A percentile compares a stretch with the other conserved stretches of the same genome.
Conservation (phyloP, 1,140 invertebrate species). For the Archivesica marissinica region DNA sequence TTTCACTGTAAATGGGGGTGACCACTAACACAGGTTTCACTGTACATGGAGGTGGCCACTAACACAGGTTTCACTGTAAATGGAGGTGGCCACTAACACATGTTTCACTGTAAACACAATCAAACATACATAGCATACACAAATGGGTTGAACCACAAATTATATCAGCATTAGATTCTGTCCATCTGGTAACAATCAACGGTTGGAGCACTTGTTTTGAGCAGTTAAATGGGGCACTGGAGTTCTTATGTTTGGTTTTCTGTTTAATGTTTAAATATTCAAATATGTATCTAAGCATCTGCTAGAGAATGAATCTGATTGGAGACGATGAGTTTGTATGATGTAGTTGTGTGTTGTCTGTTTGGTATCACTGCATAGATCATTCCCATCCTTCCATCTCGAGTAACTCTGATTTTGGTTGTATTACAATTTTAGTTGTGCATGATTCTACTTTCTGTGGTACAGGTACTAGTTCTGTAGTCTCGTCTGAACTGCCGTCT, state of each 20-base stretch:
- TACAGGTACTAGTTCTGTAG: slow-evolving; percentile 45
- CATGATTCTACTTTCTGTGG: slow-evolving; percentile 31
- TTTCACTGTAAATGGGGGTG: too few species aligned
- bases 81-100: too few species aligned
- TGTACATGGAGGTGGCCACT: too few species aligned
- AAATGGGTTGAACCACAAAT: too few species aligned
- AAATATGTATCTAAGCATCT: not conserved
- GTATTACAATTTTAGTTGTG: slow-evolving; percentile 15
- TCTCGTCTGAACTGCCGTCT: slow-evolving; percentile 6
- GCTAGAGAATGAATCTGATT: not conserved
- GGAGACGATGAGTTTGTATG: too few species aligned
- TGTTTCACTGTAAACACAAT: too few species aligned
- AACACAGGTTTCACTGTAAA: too few species aligned
- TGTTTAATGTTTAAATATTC: not conserved
- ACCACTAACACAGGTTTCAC: too few species aligned
- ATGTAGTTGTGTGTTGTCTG: not conserved
- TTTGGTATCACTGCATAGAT: not conserved
- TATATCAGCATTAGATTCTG: too few species aligned
- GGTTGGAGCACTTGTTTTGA: too few species aligned
- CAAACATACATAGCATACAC: too few species aligned
- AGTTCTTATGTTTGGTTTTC: not conserved
- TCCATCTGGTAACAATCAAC: too few species aligned
- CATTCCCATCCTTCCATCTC: not conserved
- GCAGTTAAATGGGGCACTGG: not conserved
- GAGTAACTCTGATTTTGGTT: not conserved